Conservation (phyloP, 64 coral and sea anemone species). For the Astreopora myriophthalma region DNA sequence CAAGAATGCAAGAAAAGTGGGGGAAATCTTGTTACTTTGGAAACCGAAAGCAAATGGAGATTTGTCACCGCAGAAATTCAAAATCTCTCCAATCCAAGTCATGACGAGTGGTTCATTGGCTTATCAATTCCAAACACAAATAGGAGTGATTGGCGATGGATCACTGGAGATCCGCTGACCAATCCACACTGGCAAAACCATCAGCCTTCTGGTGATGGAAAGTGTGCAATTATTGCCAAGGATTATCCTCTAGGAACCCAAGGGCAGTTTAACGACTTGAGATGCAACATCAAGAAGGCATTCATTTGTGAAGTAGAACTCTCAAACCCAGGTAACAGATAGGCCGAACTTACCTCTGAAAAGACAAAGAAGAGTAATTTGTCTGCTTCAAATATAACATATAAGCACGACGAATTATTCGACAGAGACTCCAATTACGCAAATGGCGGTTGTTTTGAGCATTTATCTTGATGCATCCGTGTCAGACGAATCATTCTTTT, state of each 20-base stretch:
- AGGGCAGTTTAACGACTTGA: constrained; percentile 49
- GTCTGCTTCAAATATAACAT: no score
- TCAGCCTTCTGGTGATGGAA: constrained; percentile 50
- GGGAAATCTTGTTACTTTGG: constrained; percentile 43
- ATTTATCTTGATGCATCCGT: no score
- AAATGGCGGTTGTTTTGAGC: no score
- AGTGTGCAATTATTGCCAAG: constrained; percentile 42
- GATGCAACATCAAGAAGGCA: constrained; percentile 14
- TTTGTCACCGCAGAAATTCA: constrained; percentile 49
- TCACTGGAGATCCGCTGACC: constrained; percentile 27
- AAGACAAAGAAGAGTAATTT: no score
- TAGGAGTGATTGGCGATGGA: constrained; percentile 32
- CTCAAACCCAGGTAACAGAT: neutral
- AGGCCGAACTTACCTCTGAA: no score
- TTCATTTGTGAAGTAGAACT: constrained; percentile 47
- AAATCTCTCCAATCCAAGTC: constrained; percentile 32
- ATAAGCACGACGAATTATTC: no score
- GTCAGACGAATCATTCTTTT: no score
- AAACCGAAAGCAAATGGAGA: constrained; percentile 51
- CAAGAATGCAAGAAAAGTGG: neutral
- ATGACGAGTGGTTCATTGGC: constrained; percentile 55
- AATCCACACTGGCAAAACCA: constrained; percentile 19
- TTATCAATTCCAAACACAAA: neutral
- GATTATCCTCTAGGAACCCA: neutral
- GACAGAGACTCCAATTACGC: no score